Base-by-base conservation (phyloP, 2,797 vertebrate species). In the Cygnus olor region DNA sequence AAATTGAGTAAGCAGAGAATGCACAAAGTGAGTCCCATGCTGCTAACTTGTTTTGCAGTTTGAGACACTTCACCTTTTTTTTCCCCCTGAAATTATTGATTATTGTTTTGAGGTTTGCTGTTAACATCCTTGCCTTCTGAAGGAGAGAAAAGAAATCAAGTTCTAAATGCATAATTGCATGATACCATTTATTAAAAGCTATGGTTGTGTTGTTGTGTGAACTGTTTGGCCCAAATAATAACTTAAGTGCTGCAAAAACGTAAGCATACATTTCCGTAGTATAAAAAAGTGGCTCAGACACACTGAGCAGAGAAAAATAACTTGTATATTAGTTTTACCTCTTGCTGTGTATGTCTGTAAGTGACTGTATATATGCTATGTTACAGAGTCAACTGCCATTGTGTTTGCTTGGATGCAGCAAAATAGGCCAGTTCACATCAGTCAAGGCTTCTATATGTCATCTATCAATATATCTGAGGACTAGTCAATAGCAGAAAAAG, bases 1-100 rank as follows among this genome's bases (percentile, higher is more conserved):
- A 78, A 79, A 88, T 44, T 88, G 61, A 85, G 64, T 78, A 81
- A 89, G n/a, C 56, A 64, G 56, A 64, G 60, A 87, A 89, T 28
- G n/a, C 24, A 64, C 24, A 73, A 80, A 85, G 34, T 57, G 12
- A 7, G 1, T 83, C 69, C 32, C 34, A 19, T 32, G 5, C 27
- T 65, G 34, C 0, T 2, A 42, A 45, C 14, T 44, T 83, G 19
- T 42, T 87, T 85, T 78, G 34, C 10, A 49, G 49, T 42, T 91
- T 68, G 80, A 17, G 40, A n/a, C 3, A 1, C 53, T 28, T 1
- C 0, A 3, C 19, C 28, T 42, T 65, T 38, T 80, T 45, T 16
- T 65, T 88, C 14, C 47, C 66, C 12, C 53, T 64, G 9, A 11
- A 63, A 9, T 68, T 6, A 7, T 21, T 1, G 2, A 10, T 61